Evolutionary conservation across 2,888 invertebrate genomes (phyloP).

Genomic region (Drosophila nr. perissopoda): DNA sequence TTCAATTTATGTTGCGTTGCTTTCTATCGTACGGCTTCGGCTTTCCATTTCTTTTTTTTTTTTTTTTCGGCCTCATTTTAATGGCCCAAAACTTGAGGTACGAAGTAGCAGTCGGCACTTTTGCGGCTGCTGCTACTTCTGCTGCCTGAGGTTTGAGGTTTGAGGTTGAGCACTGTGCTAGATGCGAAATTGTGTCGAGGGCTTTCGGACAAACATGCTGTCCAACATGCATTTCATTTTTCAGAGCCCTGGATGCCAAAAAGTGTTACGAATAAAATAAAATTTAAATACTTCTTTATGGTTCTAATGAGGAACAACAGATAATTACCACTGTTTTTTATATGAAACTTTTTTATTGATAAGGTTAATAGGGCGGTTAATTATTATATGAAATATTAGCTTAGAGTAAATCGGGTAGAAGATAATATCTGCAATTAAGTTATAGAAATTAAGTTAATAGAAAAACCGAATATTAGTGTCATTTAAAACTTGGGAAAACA

Average conservation of each 20-base stretch:
- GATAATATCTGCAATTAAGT: not conserved
- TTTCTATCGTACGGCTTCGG: constrained; percentile 55
- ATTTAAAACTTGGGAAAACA: not conserved
- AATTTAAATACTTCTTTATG: not conserved
- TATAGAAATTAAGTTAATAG: not conserved
- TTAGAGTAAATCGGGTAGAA: not conserved
- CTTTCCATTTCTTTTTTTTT: constrained; percentile 30
- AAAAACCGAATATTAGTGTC: not conserved
- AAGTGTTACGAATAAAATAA: not conserved
- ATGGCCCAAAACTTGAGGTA: constrained; percentile 53
- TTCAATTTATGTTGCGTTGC: constrained; percentile 69
- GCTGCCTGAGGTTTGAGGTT: constrained; percentile 27
- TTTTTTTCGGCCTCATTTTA: constrained; percentile 55
- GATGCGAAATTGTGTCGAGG: constrained; percentile 49
- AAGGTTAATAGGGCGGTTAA: not conserved
- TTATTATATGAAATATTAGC: not conserved
- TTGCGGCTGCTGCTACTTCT: constrained; percentile 62
- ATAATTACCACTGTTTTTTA: not conserved
- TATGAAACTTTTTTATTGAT: not conserved
- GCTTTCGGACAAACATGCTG: constrained; percentile 16
- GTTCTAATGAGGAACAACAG: no score
- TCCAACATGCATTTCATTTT: constrained; percentile 9
- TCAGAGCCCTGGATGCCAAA: not conserved
- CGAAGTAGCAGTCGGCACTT: constrained; percentile 60
- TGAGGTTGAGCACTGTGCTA: constrained; percentile 21